Base-by-base conservation (phyloP, 2,888 invertebrate species). In the Cryptosula pallasiana region DNA sequence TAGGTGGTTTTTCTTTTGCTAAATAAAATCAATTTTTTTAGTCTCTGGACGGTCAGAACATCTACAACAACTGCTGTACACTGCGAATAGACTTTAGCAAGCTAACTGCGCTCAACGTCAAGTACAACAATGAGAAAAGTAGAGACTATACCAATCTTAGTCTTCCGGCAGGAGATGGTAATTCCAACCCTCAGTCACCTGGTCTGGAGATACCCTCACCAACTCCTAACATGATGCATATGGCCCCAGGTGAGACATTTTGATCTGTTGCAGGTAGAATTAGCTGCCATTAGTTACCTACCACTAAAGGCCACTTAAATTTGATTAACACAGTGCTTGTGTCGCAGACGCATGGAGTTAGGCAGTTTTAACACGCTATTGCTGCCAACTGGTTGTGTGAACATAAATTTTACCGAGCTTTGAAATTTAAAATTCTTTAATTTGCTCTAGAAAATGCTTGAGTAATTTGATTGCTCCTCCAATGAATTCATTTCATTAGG, bases 81-180 rank as follows among this genome's bases (percentile, higher is more conserved):
- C 89, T 99, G 82, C 92, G 97, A 86, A 98, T 99, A 86, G 98
- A 99, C 87, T 99, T 96, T 88, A 96, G 96, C 80, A 99, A 99
- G 88, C 90, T 99, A 90, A 92, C 94, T 80, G 94, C 94, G 80
- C 89, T 99, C 81, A 98, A 98, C 87, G 98, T 99, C 79, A 96
- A 97, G 87, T 99, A 96, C 89, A 99, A 99, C 89, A 99, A 99
- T 87, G 99, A 99, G 88, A 99, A 99, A 88, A 96, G 95, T 75
- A 89, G 98, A 75, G 99, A 99, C 88, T 99, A 96, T 89, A 99
- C 98, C 80, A 98, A 99, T 87, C 98, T 98, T 71, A 92, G 92
- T 84, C 90, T 99, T 84, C 98, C 98, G 3, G 93, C 94, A 72
- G 98, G 98, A 71, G 97, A 98, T 55, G 73, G 29, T 23, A 23